phyloP scores from a whole-genome alignment of 2,797 vertebrate species.

The Galaxias olidus region DNA sequence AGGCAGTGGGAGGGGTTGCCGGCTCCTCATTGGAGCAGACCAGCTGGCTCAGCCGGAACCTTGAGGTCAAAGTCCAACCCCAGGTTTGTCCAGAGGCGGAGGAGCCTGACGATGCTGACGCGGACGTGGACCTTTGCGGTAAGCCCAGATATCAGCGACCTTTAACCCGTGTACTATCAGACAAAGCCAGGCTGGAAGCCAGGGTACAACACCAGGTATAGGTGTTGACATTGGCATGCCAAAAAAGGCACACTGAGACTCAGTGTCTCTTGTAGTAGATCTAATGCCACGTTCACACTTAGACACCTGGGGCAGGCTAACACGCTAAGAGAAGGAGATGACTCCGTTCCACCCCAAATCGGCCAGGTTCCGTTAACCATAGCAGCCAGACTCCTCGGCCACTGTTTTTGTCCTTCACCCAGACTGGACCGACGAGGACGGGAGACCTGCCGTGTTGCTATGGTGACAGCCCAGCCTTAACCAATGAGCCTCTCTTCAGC shows the following conservation, averaged over 20 bases:
- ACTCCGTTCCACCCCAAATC: neutral
- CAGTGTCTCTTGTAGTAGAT: too few relatives aligned
- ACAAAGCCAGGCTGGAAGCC: too few relatives aligned
- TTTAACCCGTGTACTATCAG: too few relatives aligned
- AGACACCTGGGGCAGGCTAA: too few relatives aligned
- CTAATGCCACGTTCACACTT: too few relatives aligned
- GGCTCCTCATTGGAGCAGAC: slow-evolving; percentile 97
- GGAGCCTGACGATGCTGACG: slow-evolving; percentile 75
- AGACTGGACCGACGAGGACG: neutral
- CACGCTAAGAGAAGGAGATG: neutral
- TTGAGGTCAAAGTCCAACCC: slow-evolving; percentile 96
- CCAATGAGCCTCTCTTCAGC: neutral
- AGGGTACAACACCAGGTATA: too few relatives aligned
- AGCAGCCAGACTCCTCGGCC: neutral
- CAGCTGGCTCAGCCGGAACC: slow-evolving; percentile 95
- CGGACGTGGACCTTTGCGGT: slow-evolving; percentile 76
- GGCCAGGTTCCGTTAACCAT: neutral
- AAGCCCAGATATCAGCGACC: slow-evolving; percentile 28
- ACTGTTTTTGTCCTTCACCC: neutral
- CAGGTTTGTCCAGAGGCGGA: slow-evolving; percentile 86
- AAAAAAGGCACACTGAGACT: too few relatives aligned
- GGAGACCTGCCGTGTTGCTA: neutral
- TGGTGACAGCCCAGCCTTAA: slow-evolving; percentile 2
- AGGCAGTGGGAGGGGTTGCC: slow-evolving; percentile 89
- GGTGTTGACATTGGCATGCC: too few relatives aligned